Evolutionary conservation across 2,888 invertebrate species (phyloP).

Genomic region (Fragum whitleyi): DNA sequence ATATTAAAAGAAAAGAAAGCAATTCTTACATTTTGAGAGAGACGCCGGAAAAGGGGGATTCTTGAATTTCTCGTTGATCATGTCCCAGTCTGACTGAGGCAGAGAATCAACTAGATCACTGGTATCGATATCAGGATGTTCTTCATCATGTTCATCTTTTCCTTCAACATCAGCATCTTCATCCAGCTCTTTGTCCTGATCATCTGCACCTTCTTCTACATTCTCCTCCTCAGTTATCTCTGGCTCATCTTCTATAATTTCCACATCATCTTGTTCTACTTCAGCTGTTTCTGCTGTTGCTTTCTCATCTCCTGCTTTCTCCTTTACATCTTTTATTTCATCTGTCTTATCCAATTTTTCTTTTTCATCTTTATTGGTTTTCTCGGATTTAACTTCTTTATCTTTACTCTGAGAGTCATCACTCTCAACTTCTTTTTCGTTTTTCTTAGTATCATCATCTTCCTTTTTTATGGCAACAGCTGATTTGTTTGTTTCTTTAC

Average conservation of each 20-base stretch:
- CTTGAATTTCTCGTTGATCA: constrained; percentile 7
- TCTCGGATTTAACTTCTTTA: not conserved
- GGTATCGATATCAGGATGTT: not conserved
- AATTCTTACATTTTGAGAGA: constrained; percentile 27
- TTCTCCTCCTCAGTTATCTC: not conserved
- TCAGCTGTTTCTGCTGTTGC: not conserved
- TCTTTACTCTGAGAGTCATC: not conserved
- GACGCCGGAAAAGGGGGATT: constrained; percentile 26
- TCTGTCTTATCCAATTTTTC: not conserved
- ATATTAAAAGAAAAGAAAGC: too few species aligned
- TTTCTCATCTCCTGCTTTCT: not conserved
- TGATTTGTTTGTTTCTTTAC: not conserved
- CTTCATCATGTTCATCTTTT: not conserved
- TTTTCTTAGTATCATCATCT: not conserved
- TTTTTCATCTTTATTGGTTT: not conserved
- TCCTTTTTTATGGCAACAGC: not conserved
- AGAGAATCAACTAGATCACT: not conserved
- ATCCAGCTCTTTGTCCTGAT: not conserved
- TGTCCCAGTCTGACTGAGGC: not conserved
- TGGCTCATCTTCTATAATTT: not conserved
- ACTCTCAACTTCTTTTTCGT: not conserved
- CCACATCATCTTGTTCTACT: not conserved
- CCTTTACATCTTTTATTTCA: not conserved
- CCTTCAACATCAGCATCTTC: not conserved
- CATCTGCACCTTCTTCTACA: not conserved